Evolutionary conservation across 1,140 invertebrate species (phyloP), one percentile per base, ranked within the genome.

Genomic region (Papilio helenus): DNA sequence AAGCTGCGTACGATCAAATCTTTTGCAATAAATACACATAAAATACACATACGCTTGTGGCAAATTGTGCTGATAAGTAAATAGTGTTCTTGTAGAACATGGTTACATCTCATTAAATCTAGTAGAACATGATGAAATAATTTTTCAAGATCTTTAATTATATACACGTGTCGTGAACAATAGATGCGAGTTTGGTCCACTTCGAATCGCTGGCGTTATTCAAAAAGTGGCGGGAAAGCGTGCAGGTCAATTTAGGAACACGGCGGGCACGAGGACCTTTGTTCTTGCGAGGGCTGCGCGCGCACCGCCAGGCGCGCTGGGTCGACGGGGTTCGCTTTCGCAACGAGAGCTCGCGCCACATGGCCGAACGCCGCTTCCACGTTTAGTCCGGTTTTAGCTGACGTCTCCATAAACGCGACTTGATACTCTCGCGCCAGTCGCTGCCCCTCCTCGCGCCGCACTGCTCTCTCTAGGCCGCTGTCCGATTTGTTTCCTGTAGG

Each of bases 351-450:
- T 96, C 97, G 97, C 79, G 97, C 97, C 84, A 98, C 96, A 61
- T 97, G 97, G 87, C 96, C 96, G 93, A 97, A 98, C 79, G 97
- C 97, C 85, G 97, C 95, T 91, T 98, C 97, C 79, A 98, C 97
- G 89, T 98, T 98, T 85, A 97, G 96, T 85, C 97, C 97, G 86
- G 97, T 98, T 95, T 98, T 98, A 46, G 97, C 97, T 23, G 97
- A 98, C 61, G 97, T 98, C 95, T 98, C 97, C 97, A 98, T 97
- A 95, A 98, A 98, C 77, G 97, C 96, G 71, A 98, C 97, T 92
- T 97, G 97, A 92, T 98, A 97, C 94, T 98, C 97, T 88, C 96
- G 95, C 44, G 97, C 97, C 86, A 98, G 94, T 82, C 97, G 95
- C 89, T 98, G 97, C 7, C 97, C 97, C 88, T 98, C 97, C 93